Evolutionary conservation across 2,797 vertebrate genomes (phyloP), one percentile per base, ranked within the genome.

Genomic region (Anisognathus igniventris): DNA sequence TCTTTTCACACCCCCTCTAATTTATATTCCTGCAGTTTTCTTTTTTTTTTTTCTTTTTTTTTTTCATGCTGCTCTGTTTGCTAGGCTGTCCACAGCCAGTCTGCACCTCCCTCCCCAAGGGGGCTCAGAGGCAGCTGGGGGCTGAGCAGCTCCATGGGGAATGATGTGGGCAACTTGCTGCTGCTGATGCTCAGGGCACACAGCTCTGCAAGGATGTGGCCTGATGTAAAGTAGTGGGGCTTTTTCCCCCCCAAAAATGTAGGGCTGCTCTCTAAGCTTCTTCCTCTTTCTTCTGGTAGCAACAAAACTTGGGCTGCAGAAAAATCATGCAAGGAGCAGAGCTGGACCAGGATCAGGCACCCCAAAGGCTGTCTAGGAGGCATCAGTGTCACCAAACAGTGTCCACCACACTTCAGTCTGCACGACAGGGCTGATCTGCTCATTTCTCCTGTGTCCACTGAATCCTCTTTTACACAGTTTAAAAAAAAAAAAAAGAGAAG

Each of bases 241-340:
- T 14, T 22, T 23, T 2, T 0, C 0, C 14, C 14, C 13, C 1
- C 1, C 2, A 5, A 61, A 40, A 67, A 87, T 3, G 13, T 10
- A 40, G 5, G 31, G 28, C 24, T 9, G 2, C 44, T 83, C 44
- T 50, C 10, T 70, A 44, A 35, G 44, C 27, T 92, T 60, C 17
- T 28, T 53, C 5, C 7, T 22, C 6, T 73, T 66, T 82, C n/a
- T 81, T 37, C 61, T 42, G 28, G 12, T 16, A 90, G 35, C 17
- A 65, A 67, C 7, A 57, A 84, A 74, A 19, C 2, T 42, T 25
- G 16, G 9, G 35, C 23, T 67, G 47, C 40, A 80, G 75, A 39
- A 76, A 35, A 24, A 51, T 12, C 1, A 1, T 1, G 15, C 6
- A 22, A 53, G 13, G 35, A 68, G 75, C 0, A 0, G 51, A 54